Conservation (phyloP, 23 tunicate genomes). For the Halocynthia roretzi region DNA sequence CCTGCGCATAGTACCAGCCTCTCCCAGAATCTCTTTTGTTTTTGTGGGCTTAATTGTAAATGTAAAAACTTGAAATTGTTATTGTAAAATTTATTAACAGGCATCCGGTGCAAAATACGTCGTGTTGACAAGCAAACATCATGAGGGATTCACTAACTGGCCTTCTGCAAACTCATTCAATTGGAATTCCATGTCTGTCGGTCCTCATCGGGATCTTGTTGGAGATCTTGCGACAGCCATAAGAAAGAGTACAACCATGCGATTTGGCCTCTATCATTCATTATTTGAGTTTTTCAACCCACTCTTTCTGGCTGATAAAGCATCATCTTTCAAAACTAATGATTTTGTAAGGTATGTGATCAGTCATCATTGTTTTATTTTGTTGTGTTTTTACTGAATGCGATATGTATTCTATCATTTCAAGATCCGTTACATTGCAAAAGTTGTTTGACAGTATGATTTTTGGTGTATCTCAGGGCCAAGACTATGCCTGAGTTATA, state of each 20-base stretch:
- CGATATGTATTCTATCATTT: no score
- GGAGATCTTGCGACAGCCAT: conserved; percentile 75
- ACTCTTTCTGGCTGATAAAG: conserved; percentile 18
- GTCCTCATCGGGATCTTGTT: conserved; percentile 75
- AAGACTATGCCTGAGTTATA: conserved; percentile 75
- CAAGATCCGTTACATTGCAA: no score
- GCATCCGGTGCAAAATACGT: conserved; percentile 78
- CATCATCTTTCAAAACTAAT: background rate
- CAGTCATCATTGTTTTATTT: no score
- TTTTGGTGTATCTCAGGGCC: background rate
- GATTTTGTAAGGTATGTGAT: conserved; percentile 7
- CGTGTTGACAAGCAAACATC: conserved; percentile 84
- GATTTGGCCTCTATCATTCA: conserved; percentile 77
- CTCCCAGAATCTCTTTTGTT: no score
- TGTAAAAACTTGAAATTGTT: no score
- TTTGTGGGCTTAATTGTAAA: no score
- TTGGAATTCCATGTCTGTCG: conserved; percentile 78
- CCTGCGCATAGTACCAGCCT: no score
- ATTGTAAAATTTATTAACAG: background rate
- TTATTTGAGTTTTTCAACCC: conserved; percentile 85
- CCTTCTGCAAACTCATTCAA: conserved; percentile 62
- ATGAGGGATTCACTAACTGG: conserved; percentile 90
- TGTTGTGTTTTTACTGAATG: no score
- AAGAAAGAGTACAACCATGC: conserved; percentile 38
- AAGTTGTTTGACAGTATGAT: background rate